Percentiles rank a stretch among this genome's conserved stretches.
Conservation (phyloP, 2,113 vertebrate species). For the Brachionichthys hirsutus region DNA sequence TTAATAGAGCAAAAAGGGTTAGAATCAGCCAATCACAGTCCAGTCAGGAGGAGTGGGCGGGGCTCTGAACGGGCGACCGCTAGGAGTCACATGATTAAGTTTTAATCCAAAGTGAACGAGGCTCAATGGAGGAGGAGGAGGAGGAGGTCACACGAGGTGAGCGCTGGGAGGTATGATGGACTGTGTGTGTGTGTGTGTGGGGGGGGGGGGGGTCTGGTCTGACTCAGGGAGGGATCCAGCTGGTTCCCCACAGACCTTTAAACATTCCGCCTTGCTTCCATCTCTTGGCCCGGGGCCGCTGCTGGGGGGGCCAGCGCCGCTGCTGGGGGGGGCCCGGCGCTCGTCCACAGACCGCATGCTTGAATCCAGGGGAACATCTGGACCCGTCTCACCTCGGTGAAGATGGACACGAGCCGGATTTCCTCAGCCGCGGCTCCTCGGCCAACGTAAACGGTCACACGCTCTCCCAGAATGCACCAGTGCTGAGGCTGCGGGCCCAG, state of each 20-base stretch:
- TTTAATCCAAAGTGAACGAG: too few species aligned
- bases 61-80: too few species aligned
- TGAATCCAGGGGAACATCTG: slow-evolving; percentile 29
- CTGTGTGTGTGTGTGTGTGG: not conserved
- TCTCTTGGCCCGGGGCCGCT: slow-evolving; percentile 17
- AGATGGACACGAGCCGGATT: slow-evolving; percentile 18
- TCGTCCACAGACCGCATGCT: slow-evolving; percentile 13
- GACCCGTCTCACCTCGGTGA: slow-evolving; percentile 1
- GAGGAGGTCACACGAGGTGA: slow-evolving; percentile 3
- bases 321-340: too few species aligned
- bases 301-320: not conserved
- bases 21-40: too few species aligned
- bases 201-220: too few species aligned
- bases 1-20: too few species aligned
- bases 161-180: not conserved
- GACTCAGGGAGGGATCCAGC: slow-evolving; percentile 10
- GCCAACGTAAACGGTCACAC: slow-evolving; percentile 25
- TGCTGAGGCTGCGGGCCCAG: slow-evolving; percentile 2
- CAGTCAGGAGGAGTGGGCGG: too few species aligned
- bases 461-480: not conserved
- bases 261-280: slow-evolving; percentile 48
- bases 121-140: not conserved
- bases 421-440: not conserved
- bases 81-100: too few species aligned
- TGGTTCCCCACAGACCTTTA: slow-evolving; percentile 36